Evolutionary conservation across 2,113 vertebrate species (phyloP), one percentile per base, ranked within the genome.

Genomic region (Rhagologus leucostigma): DNA sequence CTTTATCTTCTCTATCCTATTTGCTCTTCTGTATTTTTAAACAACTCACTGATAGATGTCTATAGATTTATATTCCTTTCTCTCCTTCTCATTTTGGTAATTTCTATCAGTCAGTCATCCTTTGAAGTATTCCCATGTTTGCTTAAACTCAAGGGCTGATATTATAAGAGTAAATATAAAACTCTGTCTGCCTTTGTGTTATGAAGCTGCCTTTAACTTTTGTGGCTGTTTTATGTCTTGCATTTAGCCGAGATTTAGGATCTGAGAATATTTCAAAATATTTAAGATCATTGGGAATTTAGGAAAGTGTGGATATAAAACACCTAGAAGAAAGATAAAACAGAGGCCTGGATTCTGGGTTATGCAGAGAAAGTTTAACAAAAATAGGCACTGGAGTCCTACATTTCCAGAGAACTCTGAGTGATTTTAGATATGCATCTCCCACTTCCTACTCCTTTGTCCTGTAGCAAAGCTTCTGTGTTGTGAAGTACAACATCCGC

Each of bases 171-270:
- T 71, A 87, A 88, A 42, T 84, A 74, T 74, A 88, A 92, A 77
- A 53, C 9, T 67, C 35, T 52, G 3, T 44, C 82, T 89, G 10
- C 17, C 17, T 44, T 84, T 53, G 46, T 46, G 44, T 77, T 84
- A 70, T 49, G 93, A 89, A 95, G 30, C 52, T 73, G 33, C 35
- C 44, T 95, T 87, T 92, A 73, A 81, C 57, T 91, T 94, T 67
- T 63, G 21, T 67, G 77, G 57, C n/a, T 74, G 47, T 14, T 93
- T 89, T 84, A 80, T 71, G 27, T 44, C 74, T 87, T 78, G 17
- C 44, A 41, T 78, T 87, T 89, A 89, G 56, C 30, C 47, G 33
- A 68, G 89, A 78, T 89, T 91, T 91, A 84, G 44, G 27, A 87
- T 75, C 50, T 59, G 41, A 27, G 37, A 67, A 44, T 78, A 75